Percentiles rank a stretch among this genome's conserved stretches.
These are phyloP conservation scores for Eupsittula cactorum DNA, from an alignment of 2,113 vertebrate species.

Conservation along the genomic window DNA sequence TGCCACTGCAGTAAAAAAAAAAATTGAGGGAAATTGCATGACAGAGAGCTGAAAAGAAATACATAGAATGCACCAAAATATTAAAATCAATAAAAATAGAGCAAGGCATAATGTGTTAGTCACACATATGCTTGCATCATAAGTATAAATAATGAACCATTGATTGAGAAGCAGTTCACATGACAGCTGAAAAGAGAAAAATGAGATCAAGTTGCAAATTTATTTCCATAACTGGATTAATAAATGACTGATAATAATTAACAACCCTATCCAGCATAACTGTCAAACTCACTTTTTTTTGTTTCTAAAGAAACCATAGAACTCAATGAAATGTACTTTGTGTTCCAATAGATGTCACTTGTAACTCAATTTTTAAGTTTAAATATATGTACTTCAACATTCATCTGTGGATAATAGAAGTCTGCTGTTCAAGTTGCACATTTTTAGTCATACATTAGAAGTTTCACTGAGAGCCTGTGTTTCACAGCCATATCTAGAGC, in stretches of 20 bases:
- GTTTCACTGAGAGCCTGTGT: neutral
- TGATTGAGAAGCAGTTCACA: neutral
- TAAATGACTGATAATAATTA: neutral
- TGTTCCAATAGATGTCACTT: neutral
- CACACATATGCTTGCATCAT: neutral
- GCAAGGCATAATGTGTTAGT: neutral
- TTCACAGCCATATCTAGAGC: neutral
- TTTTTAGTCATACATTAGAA: neutral
- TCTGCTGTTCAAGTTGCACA: neutral
- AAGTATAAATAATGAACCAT: neutral
- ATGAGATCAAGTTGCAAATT: neutral
- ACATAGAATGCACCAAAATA: neutral
- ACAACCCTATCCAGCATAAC: neutral
- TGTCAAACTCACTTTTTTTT: neutral
- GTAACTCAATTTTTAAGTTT: neutral
- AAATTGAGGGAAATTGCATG: neutral
- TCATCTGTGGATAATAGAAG: neutral
- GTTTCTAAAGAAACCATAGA: neutral
- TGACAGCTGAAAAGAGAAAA: neutral
- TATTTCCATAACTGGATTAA: neutral
- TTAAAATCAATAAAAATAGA: neutral
- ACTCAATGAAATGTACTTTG: neutral
- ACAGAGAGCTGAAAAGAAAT: neutral
- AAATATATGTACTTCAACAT: neutral
- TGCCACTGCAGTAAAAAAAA: neutral